Percentiles rank a stretch among this genome's conserved stretches.
Conservation (phyloP, 1,140 invertebrate genomes). For the Brachionus sp. region DNA sequence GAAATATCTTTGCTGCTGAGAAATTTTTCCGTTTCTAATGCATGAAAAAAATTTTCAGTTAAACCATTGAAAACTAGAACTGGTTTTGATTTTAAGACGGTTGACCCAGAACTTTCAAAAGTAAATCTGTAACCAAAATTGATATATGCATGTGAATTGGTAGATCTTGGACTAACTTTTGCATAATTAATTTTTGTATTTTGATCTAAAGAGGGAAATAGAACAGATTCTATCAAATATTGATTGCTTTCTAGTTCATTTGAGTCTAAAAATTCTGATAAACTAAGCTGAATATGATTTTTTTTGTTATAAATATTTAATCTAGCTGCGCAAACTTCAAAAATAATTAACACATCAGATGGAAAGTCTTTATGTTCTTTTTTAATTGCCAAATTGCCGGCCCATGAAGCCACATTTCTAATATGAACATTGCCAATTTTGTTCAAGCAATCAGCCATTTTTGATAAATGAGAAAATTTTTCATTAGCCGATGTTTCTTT, state of each 20-base stretch:
- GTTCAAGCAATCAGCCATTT: conserved; percentile 17
- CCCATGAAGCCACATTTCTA: conserved; percentile 61
- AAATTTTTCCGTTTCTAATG: neutral
- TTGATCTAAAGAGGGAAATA: neutral
- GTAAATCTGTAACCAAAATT: conserved; percentile 19
- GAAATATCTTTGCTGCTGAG: neutral
- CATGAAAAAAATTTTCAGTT: neutral
- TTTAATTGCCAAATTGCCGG: conserved; percentile 76
- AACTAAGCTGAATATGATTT: neutral
- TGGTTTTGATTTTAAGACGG: neutral
- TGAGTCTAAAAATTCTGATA: neutral
- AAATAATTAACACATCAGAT: conserved; percentile 57
- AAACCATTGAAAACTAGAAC: conserved; percentile 11
- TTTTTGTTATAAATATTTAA: neutral
- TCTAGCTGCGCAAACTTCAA: neutral
- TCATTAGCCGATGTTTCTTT: neutral
- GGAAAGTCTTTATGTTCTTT: conserved; percentile 69
- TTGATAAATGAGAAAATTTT: neutral
- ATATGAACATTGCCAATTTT: conserved; percentile 22
- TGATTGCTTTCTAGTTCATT: neutral
- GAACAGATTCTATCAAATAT: conserved; percentile 9
- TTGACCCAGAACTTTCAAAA: neutral
- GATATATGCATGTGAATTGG: conserved; percentile 39
- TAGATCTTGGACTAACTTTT: conserved; percentile 29
- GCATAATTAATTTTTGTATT: neutral